Evolutionary conservation across 2,113 vertebrate genomes (phyloP), one percentile per base, ranked within the genome.

Genomic region (Etia nguti): DNA sequence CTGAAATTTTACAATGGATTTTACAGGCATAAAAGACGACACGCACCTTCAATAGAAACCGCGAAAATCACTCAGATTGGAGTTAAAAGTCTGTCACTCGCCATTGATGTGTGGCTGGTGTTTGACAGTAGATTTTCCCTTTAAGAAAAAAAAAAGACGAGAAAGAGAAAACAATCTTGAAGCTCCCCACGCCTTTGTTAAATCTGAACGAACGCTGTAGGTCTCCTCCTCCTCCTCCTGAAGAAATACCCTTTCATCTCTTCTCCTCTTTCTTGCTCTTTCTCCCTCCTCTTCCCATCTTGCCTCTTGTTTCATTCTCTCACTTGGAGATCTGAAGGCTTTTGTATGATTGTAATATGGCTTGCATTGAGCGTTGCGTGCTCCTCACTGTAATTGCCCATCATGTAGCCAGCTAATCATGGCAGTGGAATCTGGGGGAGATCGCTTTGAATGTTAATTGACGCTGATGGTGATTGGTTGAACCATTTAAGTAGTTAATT

Each of bases 401-500:
- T 94, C 91, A 88, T 94, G 94, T 94, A 86, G 84, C 88, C 6
- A 48, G 87, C 90, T 95, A 94, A 95, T 95, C 93, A 92, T 70
- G 86, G 89, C 83, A 18, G 62, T 50, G 82, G 84, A 94, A 92
- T 93, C 91, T 81, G 80, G 88, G 89, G 93, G 88, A 92, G 91
- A 89, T 86, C 10, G 52, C 87, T 92, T 87, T 92, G 90, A 86
- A 90, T 93, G 88, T 86, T 95, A 94, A 94, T 94, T 94, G 90
- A 93, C 81, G 87, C 93, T 93, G 91, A 94, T 93, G 89, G 89
- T 93, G 92, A 94, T 94, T 89, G 93, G 92, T 92, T 93, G 90
- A 92, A 92, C 89, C 91, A 57, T 93, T 91, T 91, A 92, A 87
- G 88, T 90, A 68, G 87, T 90, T 93, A 93, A 94, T 94, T 93